A percentile compares a stretch with the other conserved stretches of the same genome.
phyloP scores from a whole-genome alignment of 2,113 vertebrate genomes.

The Malurus elegans region DNA sequence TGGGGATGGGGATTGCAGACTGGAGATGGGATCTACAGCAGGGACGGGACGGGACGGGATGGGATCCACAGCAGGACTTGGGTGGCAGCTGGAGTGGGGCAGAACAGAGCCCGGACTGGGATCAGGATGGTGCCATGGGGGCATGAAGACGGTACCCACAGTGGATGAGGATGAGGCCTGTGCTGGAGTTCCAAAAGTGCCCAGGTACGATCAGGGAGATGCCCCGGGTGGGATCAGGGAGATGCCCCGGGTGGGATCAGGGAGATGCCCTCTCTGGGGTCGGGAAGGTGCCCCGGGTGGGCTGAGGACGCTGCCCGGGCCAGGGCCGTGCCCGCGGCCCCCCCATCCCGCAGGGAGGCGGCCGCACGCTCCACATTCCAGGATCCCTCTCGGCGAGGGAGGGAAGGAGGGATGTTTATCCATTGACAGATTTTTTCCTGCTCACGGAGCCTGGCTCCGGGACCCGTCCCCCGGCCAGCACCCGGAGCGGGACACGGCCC shows the following conservation, averaged over 20 bases:
- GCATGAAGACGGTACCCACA: background rate
- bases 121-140: rapidly evolving
- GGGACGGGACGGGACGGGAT: background rate
- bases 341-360: background rate
- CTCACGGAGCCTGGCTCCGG: background rate
- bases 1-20: too few species aligned
- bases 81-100: background rate
- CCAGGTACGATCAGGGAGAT: rapidly evolving
- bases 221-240: rapidly evolving
- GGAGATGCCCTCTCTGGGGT: background rate
- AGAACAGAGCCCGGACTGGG: background rate
- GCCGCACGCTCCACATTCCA: background rate
- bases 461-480: background rate
- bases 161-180: rapidly evolving
- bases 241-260: rapidly evolving
- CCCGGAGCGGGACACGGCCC: background rate
- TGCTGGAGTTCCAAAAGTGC: background rate
- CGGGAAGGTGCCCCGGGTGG: too few species aligned
- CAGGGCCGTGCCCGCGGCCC: background rate
- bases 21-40: background rate
- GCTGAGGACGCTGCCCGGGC: background rate
- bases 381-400: background rate
- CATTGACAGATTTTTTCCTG: constrained; percentile 36
- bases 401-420: background rate
- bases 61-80: background rate